Evolutionary conservation across 2,113 vertebrate genomes (phyloP), one percentile per base, ranked within the genome.

Genomic region (Sturnira hondurensis): DNA sequence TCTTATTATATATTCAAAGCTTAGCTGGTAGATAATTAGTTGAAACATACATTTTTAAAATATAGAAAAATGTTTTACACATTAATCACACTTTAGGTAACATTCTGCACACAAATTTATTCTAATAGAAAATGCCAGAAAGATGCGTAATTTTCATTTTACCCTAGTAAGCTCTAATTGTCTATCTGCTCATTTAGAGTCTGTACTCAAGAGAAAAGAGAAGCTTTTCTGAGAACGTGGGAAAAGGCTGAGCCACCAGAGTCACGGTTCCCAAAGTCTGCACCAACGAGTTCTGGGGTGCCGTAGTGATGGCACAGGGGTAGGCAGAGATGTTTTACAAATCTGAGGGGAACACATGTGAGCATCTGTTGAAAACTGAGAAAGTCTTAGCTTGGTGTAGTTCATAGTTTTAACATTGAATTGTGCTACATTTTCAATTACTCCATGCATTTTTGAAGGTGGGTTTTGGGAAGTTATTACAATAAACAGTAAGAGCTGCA

Each of bases 141-240:
- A 93, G 54, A 82, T 67, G n/a, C 8, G 61, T 47, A 82, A 24
- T 67, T 95, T 92, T 87, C 16, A 45, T 45, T 81, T 93, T 82
- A 76, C 1, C 68, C 61, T 54, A 73, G 4, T 50, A 81, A 90
- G 41, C n/a, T 73, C 4, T 80, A 81, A 45, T 45, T 94, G 43
- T 26, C 38, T 70, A 17, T 93, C 71, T 94, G 41, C 10, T 81
- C 8, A 58, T 16, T 26, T 45, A 68, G 24, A 88, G 7, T 76
- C 28, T 77, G 0, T 67, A 65, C 52, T 94, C 8, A 67, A 76
- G 52, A 88, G 65, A 88, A 96, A 78, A 76, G 63, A 43, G 12
- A 86, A 28, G 33, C 16, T 83, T 92, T 78, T 45, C 8, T 80
- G 76, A 95, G 56, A 80, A 90, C 22, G 80, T 92, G 89, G 47